Percentiles rank a stretch among this genome's conserved stretches.
These are phyloP conservation scores for Cosmia trapezina DNA, from an alignment of 2,888 invertebrate genomes.

Conservation along the genomic window DNA sequence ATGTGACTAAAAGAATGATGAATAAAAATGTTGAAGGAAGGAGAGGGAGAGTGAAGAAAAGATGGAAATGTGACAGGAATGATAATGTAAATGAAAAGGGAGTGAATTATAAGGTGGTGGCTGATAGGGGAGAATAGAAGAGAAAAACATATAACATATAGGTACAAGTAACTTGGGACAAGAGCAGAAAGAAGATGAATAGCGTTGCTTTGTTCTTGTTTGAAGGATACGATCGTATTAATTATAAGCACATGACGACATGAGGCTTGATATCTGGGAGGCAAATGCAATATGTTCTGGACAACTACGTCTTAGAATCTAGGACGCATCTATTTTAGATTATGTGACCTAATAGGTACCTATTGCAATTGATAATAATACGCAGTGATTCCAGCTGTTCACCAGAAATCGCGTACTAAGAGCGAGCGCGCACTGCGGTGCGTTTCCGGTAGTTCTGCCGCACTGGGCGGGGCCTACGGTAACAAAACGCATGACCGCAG, in stretches of 20 bases:
- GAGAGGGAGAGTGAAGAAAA: neutral
- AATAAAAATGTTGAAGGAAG: neutral
- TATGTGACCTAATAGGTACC: neutral
- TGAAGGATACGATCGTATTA: neutral
- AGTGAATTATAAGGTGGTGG: neutral
- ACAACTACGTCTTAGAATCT: neutral
- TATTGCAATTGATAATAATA: neutral
- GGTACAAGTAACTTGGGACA: neutral
- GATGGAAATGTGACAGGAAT: neutral
- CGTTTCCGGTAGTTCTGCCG: too few relatives aligned
- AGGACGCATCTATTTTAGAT: neutral
- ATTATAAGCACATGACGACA: neutral
- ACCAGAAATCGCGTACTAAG: too few relatives aligned
- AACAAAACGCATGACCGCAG: too few relatives aligned
- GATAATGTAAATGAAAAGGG: neutral
- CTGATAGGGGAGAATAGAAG: neutral
- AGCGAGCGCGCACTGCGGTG: too few relatives aligned
- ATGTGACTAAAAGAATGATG: neutral
- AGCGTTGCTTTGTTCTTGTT: neutral
- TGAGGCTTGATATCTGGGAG: neutral
- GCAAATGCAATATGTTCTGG: neutral
- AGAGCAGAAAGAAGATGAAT: neutral
- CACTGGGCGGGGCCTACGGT: too few relatives aligned
- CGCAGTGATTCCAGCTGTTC: neutral
- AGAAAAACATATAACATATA: neutral